Percentiles rank a stretch among this genome's conserved stretches.
phyloP scores from a whole-genome alignment of 2,113 vertebrate species.

The Siniperca knerii region DNA sequence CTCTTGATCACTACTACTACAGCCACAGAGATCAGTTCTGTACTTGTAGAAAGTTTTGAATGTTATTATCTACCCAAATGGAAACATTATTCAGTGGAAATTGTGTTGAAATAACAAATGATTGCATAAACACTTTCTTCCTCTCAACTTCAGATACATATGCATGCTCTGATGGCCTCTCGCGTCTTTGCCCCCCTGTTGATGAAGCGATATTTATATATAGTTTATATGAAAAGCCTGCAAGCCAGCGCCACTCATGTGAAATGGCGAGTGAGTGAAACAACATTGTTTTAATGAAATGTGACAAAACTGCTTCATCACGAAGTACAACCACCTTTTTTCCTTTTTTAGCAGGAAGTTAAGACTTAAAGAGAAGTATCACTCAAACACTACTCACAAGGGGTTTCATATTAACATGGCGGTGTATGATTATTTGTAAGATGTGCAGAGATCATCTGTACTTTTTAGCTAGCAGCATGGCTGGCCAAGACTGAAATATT shows the following conservation, averaged over 20 bases:
- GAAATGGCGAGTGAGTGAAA: constrained; percentile 21
- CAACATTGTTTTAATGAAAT: constrained; percentile 47
- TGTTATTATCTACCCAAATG: constrained; percentile 42
- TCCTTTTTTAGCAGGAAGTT: neutral
- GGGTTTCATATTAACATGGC: neutral
- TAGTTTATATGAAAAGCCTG: constrained; percentile 30
- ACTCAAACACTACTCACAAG: neutral
- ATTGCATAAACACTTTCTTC: constrained; percentile 54
- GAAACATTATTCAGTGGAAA: constrained; percentile 64
- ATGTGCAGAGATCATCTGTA: too few species aligned
- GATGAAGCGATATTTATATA: constrained; percentile 56
- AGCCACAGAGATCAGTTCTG: constrained; percentile 22
- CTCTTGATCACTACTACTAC: constrained; percentile 4
- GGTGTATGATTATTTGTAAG: neutral
- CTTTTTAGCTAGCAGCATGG: too few species aligned
- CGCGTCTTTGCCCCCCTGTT: constrained; percentile 48
- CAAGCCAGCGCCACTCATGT: constrained; percentile 34
- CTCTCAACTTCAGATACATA: constrained; percentile 64
- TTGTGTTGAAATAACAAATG: constrained; percentile 71
- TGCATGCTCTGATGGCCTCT: constrained; percentile 69
- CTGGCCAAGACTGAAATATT: too few species aligned
- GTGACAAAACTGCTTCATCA: constrained; percentile 23
- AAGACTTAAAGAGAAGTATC: neutral
- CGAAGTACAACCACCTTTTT: neutral
- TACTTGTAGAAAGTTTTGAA: constrained; percentile 29